These are phyloP conservation scores for Luehdorfia chinensis DNA, from an alignment of 1,140 invertebrate species.

Conservation along the genomic window DNA sequence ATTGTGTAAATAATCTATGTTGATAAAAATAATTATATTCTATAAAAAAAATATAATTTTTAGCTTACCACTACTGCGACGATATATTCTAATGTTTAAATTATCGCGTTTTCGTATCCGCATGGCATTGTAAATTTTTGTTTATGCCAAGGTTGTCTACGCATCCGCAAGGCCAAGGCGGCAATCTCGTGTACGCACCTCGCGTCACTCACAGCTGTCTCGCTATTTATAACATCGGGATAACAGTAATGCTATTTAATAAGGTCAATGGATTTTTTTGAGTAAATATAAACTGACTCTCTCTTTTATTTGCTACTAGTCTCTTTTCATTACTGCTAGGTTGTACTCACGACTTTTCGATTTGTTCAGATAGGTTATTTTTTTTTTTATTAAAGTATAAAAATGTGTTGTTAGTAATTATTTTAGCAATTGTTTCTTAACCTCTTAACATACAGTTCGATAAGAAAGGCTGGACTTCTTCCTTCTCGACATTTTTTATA, in stretches of 20 bases:
- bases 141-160: slow-evolving; percentile 30
- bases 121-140: slow-evolving; percentile 26
- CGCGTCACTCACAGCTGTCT: slow-evolving; percentile 5
- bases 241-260: neutral
- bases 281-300: neutral
- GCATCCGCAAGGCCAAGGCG: slow-evolving; percentile 30
- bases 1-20: too few relatives aligned
- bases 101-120: too few relatives aligned
- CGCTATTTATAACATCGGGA: slow-evolving; percentile 7
- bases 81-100: too few relatives aligned
- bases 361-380: too few relatives aligned
- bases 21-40: too few relatives aligned
- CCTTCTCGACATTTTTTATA: too few relatives aligned
- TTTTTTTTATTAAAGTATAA: neutral
- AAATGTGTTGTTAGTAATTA: neutral
- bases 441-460: too few relatives aligned
- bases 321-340: too few relatives aligned
- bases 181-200: neutral
- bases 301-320: neutral
- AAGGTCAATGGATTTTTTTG: neutral
- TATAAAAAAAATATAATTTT: too few relatives aligned
- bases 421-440: neutral
- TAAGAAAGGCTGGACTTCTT: too few relatives aligned
- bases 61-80: too few relatives aligned
- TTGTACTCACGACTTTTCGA: too few relatives aligned